Percentiles rank a stretch among this genome's conserved stretches.
These are phyloP conservation scores for Manduca sexta DNA, from an alignment of 1,140 invertebrate species.

Conservation along the genomic window DNA sequence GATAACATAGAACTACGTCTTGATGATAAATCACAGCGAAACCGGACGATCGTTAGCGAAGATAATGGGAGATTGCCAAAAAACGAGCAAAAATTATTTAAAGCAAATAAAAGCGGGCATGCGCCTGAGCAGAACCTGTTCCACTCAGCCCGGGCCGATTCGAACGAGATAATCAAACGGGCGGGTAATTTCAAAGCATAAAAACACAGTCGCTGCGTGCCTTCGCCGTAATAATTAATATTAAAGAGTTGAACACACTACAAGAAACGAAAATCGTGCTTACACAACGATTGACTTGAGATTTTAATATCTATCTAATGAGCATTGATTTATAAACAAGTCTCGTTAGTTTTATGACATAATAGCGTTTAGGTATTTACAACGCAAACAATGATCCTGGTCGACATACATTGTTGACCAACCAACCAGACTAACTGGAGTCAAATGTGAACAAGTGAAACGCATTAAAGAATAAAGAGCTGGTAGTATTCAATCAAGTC, in stretches of 20 bases:
- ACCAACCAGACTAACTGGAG: background rate
- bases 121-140: constrained; percentile 45
- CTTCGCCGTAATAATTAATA: constrained; percentile 44
- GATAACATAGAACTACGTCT: constrained; percentile 35
- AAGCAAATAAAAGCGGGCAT: constrained; percentile 65
- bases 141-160: constrained; percentile 34
- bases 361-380: too few species aligned
- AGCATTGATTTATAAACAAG: too few species aligned
- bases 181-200: constrained; percentile 44
- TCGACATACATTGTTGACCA: too few species aligned
- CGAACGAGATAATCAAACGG: constrained; percentile 63
- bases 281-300: constrained; percentile 16
- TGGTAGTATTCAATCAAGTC: constrained; percentile 20
- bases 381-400: too few species aligned
- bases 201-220: constrained; percentile 33
- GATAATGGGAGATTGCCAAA: constrained; percentile 68
- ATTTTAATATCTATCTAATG: background rate
- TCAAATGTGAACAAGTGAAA: constrained; percentile 7
- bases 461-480: constrained; percentile 4
- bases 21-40: constrained; percentile 43
- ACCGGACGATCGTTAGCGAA: constrained; percentile 49
- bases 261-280: constrained; percentile 19
- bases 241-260: constrained; percentile 20
- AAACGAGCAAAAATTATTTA: constrained; percentile 62
- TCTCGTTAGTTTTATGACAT: too few species aligned